phyloP scores from a whole-genome alignment of 2,113 vertebrate genomes.

The Equus przewalskii region DNA sequence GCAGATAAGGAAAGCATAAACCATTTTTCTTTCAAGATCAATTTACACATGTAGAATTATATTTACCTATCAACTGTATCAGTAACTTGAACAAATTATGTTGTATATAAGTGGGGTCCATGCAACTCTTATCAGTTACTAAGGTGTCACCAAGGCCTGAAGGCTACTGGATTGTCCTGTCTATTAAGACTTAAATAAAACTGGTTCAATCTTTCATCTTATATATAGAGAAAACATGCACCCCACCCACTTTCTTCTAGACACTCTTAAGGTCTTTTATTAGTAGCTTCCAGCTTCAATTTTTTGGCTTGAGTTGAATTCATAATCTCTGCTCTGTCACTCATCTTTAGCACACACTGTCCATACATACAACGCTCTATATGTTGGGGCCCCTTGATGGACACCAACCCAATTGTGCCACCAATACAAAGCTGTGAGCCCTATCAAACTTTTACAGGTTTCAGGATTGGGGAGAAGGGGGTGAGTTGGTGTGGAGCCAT shows the following conservation, averaged over 20 bases:
- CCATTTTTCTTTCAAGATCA: slow-evolving; percentile 42
- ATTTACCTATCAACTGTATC: background rate
- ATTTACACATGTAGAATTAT: slow-evolving; percentile 38
- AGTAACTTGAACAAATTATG: slow-evolving; percentile 5
- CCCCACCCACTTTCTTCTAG: background rate
- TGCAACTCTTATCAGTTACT: slow-evolving; percentile 13
- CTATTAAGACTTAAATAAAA: slow-evolving; percentile 45
- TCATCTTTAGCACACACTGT: background rate
- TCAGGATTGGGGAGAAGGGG: no score
- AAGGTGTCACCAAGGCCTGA: background rate
- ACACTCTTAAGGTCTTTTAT: background rate
- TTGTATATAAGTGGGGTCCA: background rate
- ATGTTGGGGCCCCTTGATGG: background rate
- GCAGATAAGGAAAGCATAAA: slow-evolving; percentile 30
- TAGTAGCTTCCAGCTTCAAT: background rate
- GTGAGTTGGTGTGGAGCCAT: background rate
- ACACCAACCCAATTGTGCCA: background rate
- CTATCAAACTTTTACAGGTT: background rate
- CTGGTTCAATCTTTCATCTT: background rate
- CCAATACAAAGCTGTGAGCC: background rate
- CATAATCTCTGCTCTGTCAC: background rate
- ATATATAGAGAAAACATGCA: background rate
- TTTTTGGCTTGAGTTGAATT: background rate
- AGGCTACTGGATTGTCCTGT: background rate
- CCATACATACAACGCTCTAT: background rate